Conservation (phyloP, 2,888 invertebrate genomes). For the Cantharis nigra region DNA sequence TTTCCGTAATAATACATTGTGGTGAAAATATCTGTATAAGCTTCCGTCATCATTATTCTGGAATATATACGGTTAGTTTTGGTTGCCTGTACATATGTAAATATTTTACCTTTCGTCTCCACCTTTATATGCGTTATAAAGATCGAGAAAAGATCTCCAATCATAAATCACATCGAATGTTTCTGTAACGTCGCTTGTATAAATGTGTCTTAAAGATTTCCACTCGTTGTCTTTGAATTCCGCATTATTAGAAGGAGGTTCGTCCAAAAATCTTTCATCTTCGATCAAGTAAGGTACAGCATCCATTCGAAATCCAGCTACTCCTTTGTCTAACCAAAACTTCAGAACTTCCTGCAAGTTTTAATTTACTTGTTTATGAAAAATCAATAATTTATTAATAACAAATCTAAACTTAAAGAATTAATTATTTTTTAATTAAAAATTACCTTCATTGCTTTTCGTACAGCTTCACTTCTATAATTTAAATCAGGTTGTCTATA, state of each 20-base stretch:
- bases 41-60: slow-evolving; percentile 78
- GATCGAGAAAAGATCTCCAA: slow-evolving; percentile 67
- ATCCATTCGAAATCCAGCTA: slow-evolving; percentile 87
- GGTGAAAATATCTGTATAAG: slow-evolving; percentile 64
- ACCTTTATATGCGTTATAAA: slow-evolving; percentile 52
- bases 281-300: slow-evolving; percentile 64
- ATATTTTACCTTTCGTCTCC: background rate
- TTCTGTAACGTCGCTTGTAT: slow-evolving; percentile 63
- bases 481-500: slow-evolving; percentile 81
- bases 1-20: slow-evolving; percentile 70
- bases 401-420: too few relatives aligned
- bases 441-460: slow-evolving; percentile 65
- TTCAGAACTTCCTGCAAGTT: slow-evolving; percentile 63
- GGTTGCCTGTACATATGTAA: background rate
- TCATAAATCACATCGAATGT: slow-evolving; percentile 69
- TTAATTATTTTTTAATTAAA: too few relatives aligned
- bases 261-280: slow-evolving; percentile 50
- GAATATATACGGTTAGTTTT: background rate
- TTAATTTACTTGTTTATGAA: background rate
- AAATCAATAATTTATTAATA: too few relatives aligned
- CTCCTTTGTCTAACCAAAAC: slow-evolving; percentile 83
- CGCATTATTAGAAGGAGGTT: slow-evolving; percentile 48
- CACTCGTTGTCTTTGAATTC: slow-evolving; percentile 53
- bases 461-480: slow-evolving; percentile 70
- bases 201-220: slow-evolving; percentile 64